These are phyloP conservation scores for Aix galericulata DNA, from an alignment of 2,113 vertebrate genomes.

Conservation along the genomic window DNA sequence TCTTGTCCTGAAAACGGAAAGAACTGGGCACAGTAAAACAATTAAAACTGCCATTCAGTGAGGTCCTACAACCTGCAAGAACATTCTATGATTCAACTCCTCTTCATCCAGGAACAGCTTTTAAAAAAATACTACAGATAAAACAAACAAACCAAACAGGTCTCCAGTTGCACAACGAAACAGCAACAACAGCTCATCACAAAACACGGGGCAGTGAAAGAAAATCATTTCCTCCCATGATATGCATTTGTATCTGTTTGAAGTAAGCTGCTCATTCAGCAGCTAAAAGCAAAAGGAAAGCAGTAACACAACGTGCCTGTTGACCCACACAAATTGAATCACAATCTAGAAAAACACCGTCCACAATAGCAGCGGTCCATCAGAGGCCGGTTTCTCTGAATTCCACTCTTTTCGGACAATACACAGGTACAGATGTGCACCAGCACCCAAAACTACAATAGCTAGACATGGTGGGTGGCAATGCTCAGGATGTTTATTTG, in stretches of 20 bases:
- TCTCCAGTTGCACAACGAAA: slow-evolving; percentile 8
- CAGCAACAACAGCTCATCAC: slow-evolving; percentile 26
- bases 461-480: rapidly evolving
- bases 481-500: not conserved
- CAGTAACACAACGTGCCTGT: slow-evolving; percentile 73
- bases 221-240: slow-evolving; percentile 65
- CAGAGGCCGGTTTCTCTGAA: not conserved
- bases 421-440: slow-evolving; percentile 21
- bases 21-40: not conserved
- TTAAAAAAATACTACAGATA: not conserved
- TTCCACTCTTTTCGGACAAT: slow-evolving; percentile 27
- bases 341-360: slow-evolving; percentile 77
- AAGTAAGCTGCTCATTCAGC: slow-evolving; percentile 73
- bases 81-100: not conserved
- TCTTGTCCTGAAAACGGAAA: not conserved
- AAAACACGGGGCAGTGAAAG: slow-evolving; percentile 45
- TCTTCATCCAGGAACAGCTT: slow-evolving; percentile 2
- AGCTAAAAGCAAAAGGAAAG: slow-evolving; percentile 72
- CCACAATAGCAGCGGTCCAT: slow-evolving; percentile 72
- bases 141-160: slow-evolving; percentile 14
- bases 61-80: slow-evolving; percentile 10
- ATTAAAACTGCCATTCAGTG: not conserved
- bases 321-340: slow-evolving; percentile 74
- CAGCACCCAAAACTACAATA: not conserved
- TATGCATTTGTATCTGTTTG: slow-evolving; percentile 53